Evolutionary conservation across 2,113 vertebrate species (phyloP).

Genomic region (Coptodon rendalli): DNA sequence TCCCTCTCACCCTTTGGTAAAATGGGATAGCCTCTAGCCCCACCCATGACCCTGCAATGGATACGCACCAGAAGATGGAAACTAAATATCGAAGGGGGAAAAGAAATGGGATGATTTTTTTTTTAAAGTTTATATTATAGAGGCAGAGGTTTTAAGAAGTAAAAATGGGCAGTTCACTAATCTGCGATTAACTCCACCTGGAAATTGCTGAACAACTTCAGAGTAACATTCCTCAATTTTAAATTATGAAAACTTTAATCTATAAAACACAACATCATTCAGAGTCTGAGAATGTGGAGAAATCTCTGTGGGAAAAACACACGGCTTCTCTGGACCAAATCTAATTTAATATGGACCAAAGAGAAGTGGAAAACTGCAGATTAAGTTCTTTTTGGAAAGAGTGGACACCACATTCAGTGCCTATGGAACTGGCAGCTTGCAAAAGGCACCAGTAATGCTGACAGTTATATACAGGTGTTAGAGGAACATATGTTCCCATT

Average conservation of each 20-base stretch:
- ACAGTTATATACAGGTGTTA: neutral
- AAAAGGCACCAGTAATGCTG: neutral
- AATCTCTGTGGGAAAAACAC: neutral
- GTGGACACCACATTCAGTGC: neutral
- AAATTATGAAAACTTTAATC: accelerated
- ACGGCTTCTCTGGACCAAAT: neutral
- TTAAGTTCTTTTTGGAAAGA: neutral
- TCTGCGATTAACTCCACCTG: neutral
- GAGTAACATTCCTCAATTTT: neutral
- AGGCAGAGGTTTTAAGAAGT: neutral
- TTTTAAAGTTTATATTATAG: neutral
- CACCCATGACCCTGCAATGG: neutral
- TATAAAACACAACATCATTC: neutral
- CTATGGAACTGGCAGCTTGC: neutral
- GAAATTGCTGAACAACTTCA: neutral
- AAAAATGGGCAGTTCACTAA: neutral
- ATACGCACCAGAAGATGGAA: neutral
- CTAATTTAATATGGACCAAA: neutral
- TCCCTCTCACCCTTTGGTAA: neutral
- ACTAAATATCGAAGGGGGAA: neutral
- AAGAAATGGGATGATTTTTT: neutral
- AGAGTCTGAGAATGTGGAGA: neutral
- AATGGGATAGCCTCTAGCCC: neutral
- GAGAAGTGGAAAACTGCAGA: neutral
- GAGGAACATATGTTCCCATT: neutral